Base-by-base conservation (phyloP, 2,113 vertebrate genomes). In the Solea solea region DNA sequence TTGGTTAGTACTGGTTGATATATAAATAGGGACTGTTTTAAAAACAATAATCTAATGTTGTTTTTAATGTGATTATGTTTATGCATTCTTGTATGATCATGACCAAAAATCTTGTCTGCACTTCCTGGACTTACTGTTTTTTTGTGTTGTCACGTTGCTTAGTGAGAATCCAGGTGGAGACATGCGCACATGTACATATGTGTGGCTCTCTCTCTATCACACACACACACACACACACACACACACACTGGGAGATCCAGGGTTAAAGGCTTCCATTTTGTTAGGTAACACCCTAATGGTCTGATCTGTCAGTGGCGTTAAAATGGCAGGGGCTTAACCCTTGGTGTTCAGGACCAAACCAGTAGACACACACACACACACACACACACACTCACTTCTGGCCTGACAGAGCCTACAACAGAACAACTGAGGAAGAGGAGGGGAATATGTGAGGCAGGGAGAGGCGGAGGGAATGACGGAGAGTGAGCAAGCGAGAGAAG, bases 181-280 rank as follows among this genome's bases (percentile, higher is more conserved):
- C 86, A 66, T 85, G 72, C 65, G 62, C 78, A 76, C 73, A 70
- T 73, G 69, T n/a, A 82, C 39, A 63, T 42, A 64, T 72, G 76
- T 73, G 74, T 80, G 78, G 72, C 64, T 76, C 64, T 27, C 44
- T 45, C 81, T 75, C 78, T 74, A 40, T 1, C 60, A 55, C 65
- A 59, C 62, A 67, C 55, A 73, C 52, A 60, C 57, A 28, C 45
- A 67, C 55, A 73, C 52, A 60, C 57, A 28, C 45, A 46, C 41
- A 88, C 40, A 52, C 85, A 62, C 69, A 80, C 72, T 48, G 88
- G 94, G 84, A 85, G 90, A 90, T 78, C 83, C 94, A 94, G 94
- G 92, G 95, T 96, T 97, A 96, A 96, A 89, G 85, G 86, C 94
- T 95, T 95, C 94, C 94, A 96, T 97, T 97, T 97, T 95, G 95